These are phyloP conservation scores for Melanargia galathea DNA, from an alignment of 2,888 invertebrate genomes.

Conservation along the genomic window DNA sequence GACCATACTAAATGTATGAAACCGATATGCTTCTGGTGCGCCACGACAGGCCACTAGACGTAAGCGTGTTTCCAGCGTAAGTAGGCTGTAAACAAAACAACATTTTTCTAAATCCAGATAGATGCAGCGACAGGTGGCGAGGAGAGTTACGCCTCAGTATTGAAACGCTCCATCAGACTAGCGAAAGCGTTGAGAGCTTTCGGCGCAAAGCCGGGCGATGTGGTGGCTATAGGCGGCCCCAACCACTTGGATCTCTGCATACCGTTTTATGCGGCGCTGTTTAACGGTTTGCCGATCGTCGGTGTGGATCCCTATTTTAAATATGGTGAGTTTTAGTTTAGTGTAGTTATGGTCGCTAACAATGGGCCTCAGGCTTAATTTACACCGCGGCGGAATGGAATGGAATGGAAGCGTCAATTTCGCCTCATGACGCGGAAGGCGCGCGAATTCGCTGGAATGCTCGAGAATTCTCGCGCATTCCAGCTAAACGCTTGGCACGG, in stretches of 20 bases:
- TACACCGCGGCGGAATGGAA: no score
- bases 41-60: no score
- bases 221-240: slow-evolving; percentile 59
- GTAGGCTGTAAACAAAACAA: neutral
- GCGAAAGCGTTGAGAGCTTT: slow-evolving; percentile 54
- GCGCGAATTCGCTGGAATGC: no score
- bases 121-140: slow-evolving; percentile 64
- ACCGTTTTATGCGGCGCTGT: slow-evolving; percentile 61
- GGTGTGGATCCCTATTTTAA: slow-evolving; percentile 65
- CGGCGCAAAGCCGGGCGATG: slow-evolving; percentile 60
- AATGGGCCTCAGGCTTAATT: no score
- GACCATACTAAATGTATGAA: no score
- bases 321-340: slow-evolving; percentile 50
- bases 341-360: no score
- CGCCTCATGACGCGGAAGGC: no score
- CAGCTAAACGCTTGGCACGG: no score
- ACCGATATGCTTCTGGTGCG: no score
- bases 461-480: no score
- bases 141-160: slow-evolving; percentile 59
- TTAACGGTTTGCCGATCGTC: slow-evolving; percentile 60
- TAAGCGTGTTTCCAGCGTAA: neutral
- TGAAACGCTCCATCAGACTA: slow-evolving; percentile 55
- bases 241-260: slow-evolving; percentile 67
- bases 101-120: slow-evolving; percentile 51
- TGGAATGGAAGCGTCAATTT: no score